Percentiles rank a stretch among this genome's conserved stretches.
These are phyloP conservation scores for Clusia tigrina DNA, from an alignment of 2,888 invertebrate genomes.

Conservation along the genomic window DNA sequence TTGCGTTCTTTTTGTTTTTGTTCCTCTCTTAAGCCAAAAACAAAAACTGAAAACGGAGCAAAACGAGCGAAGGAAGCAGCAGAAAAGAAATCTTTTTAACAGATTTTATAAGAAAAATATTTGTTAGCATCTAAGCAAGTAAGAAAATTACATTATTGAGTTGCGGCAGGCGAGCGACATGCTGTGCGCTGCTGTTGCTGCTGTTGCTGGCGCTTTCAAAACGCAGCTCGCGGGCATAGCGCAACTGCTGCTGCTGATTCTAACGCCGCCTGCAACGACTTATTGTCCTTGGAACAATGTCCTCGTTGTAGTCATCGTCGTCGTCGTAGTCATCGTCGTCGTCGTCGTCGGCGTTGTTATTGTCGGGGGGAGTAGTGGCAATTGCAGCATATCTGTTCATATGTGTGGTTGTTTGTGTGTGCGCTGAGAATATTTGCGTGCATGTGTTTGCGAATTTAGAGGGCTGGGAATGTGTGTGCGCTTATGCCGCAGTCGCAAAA, in stretches of 20 bases:
- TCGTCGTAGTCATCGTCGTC: not conserved
- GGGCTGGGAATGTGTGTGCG: not conserved
- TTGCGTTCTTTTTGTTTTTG: too few relatives aligned
- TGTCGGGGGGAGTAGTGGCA: not conserved
- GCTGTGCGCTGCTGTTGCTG: not conserved
- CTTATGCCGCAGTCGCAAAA: slow-evolving; percentile 8
- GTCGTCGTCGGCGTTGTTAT: not conserved
- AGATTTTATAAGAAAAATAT: slow-evolving; percentile 1
- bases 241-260: not conserved
- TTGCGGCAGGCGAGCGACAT: not conserved
- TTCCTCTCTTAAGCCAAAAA: not conserved
- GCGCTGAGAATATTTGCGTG: not conserved
- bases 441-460: not conserved
- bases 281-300: slow-evolving; percentile 14
- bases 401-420: too few relatives aligned
- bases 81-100: not conserved
- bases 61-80: not conserved
- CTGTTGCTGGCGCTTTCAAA: not conserved
- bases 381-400: too few relatives aligned
- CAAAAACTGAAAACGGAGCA: not conserved
- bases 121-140: slow-evolving; percentile 11
- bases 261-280: slow-evolving; percentile 4
- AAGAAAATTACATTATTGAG: slow-evolving; percentile 20
- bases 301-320: not conserved
- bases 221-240: too few relatives aligned